Percentiles rank a stretch among this genome's conserved stretches.
Conservation (phyloP, 2,113 vertebrate genomes). For the Cephalopterus ornatus region DNA sequence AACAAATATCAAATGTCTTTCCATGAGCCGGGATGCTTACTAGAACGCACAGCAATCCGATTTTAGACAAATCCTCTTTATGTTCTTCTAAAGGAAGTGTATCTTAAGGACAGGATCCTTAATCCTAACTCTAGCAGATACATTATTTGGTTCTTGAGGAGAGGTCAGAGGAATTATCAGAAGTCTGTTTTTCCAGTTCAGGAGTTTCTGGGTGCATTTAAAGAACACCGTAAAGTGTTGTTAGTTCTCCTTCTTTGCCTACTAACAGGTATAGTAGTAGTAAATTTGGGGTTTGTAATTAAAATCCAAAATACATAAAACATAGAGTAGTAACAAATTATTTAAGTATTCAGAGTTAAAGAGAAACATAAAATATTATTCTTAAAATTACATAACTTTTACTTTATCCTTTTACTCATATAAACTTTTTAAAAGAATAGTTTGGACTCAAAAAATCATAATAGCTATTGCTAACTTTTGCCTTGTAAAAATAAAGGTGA, state of each 20-base stretch:
- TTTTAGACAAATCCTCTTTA: slow-evolving; percentile 38
- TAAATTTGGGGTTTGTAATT: not conserved
- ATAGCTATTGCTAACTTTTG: not conserved
- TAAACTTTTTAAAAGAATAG: not conserved
- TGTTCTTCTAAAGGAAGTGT: not conserved
- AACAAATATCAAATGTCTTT: not conserved
- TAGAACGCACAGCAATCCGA: not conserved
- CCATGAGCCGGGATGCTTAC: not conserved
- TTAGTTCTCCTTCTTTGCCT: not conserved
- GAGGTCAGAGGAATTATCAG: not conserved
- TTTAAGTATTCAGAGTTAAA: not conserved
- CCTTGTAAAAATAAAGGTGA: not conserved
- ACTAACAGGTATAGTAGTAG: not conserved
- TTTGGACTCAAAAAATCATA: not conserved
- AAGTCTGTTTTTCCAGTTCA: not conserved
- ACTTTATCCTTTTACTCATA: not conserved
- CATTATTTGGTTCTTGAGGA: not conserved
- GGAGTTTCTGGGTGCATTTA: not conserved
- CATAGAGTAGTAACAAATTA: not conserved
- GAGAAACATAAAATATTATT: not conserved
- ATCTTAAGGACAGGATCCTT: slow-evolving; percentile 32
- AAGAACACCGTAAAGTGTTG: not conserved
- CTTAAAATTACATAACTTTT: not conserved
- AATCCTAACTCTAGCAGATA: not conserved
- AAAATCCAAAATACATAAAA: not conserved